Percentiles rank a stretch among this genome's conserved stretches.
These are phyloP conservation scores for Chrysotoxum bicinctum DNA, from an alignment of 2,888 invertebrate species.

Conservation along the genomic window DNA sequence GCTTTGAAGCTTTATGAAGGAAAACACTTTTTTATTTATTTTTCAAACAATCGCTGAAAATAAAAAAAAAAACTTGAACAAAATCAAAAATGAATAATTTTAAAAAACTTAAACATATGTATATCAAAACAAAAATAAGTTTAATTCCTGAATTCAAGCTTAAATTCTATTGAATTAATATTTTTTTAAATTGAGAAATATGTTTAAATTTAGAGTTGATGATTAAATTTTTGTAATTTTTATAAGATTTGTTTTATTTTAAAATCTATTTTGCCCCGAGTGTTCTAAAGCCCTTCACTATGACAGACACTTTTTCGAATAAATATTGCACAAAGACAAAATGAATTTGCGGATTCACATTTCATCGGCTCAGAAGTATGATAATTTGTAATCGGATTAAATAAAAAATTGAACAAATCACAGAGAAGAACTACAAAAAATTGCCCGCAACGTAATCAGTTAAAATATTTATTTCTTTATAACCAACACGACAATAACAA, in stretches of 20 bases:
- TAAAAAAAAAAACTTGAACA: slow-evolving; percentile 1
- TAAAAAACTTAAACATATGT: neutral
- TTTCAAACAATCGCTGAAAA: slow-evolving; percentile 37
- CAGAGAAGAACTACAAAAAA: slow-evolving; percentile 54
- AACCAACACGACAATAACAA: slow-evolving; percentile 21
- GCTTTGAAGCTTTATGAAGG: slow-evolving; percentile 56
- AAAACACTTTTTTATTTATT: slow-evolving; percentile 10
- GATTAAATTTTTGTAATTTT: neutral
- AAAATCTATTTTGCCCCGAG: neutral
- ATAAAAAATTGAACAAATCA: slow-evolving; percentile 25
- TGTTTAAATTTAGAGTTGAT: neutral
- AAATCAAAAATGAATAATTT: neutral
- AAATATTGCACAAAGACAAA: slow-evolving; percentile 18
- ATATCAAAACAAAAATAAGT: neutral
- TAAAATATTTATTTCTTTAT: slow-evolving; percentile 28
- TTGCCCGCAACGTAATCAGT: slow-evolving; percentile 47
- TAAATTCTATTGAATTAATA: neutral
- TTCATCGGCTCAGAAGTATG: slow-evolving; percentile 21
- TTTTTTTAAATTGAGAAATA: neutral
- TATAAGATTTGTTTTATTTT: neutral
- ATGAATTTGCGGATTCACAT: slow-evolving; percentile 6
- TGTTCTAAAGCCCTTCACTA: slow-evolving; percentile 12
- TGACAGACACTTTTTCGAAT: slow-evolving; percentile 1
- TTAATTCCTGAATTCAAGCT: neutral
- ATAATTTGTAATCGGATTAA: slow-evolving; percentile 55